Conservation (phyloP, 2,113 vertebrate species). For the Eulacestoma nigropectus region DNA sequence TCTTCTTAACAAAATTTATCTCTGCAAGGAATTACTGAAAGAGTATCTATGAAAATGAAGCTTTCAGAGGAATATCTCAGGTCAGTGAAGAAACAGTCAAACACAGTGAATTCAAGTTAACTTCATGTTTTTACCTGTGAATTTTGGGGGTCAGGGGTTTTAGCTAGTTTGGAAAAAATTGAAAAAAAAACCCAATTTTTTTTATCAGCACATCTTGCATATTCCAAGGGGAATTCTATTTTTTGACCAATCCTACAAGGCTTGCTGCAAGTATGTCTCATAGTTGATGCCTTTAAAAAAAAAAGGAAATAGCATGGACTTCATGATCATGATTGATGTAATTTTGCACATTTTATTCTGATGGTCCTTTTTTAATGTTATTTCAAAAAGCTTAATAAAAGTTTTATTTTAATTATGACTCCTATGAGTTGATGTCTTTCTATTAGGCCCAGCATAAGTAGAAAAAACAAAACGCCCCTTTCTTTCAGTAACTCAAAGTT, state of each 20-base stretch:
- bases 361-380: not conserved
- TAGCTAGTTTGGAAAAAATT: not conserved
- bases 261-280: not conserved
- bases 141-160: not conserved
- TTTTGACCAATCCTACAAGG: not conserved
- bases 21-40: constrained; percentile 2
- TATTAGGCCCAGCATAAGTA: not conserved
- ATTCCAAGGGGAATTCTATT: not conserved
- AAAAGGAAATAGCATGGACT: not conserved
- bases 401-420: not conserved
- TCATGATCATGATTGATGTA: not conserved
- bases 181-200: not conserved
- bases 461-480: not conserved
- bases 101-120: not conserved
- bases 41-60: not conserved
- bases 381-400: constrained; percentile 44
- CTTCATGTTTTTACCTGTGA: not conserved
- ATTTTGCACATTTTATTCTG: constrained; percentile 12
- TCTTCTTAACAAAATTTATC: not conserved
- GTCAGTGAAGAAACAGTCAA: constrained; percentile 55
- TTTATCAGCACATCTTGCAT: not conserved
- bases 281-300: not conserved
- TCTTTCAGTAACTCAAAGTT: not conserved
- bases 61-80: constrained; percentile 7
- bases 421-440: not conserved